Evolutionary conservation across 2,888 invertebrate genomes (phyloP), one percentile per base, ranked within the genome.

Genomic region (Eilema depressum): DNA sequence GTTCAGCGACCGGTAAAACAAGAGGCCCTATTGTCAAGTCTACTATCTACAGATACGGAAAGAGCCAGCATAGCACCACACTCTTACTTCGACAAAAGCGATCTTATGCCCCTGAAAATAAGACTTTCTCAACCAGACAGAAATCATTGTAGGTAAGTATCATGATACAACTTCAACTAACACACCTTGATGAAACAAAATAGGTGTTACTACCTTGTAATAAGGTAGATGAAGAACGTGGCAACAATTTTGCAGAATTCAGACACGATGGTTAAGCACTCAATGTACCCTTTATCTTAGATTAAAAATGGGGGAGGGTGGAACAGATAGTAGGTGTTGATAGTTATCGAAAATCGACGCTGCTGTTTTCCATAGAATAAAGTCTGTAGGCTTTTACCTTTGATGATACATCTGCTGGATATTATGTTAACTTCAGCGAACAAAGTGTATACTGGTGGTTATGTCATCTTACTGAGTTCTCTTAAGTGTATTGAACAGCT

Each of bases 281-380:
- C 93, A 92, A 94, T 93, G 92, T 91, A 92, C 90, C 91, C 92
- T 94, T 94, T 94, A 94, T 94, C 93, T 94, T 87, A 93, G 94
- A 94, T 94, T 93, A 94, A 93, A 93, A 94, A 93, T 86, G 86
- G 90, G 89, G 85, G 83, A 75, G 85, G 85, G 86, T 84, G 82
- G 80, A 80, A 84, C 77, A 79, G 80, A 63, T 68, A 79, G 67
- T 71, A 79, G 83, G 83, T 82, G 76, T 79, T 78, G 81, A 81
- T 79, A 77, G 79, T 78, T 82, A 82, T 82, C 82, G 83, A 81
- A 83, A 84, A 83, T 84, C 79, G 74, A 78, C 79, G 76, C 74
- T 74, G 75, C 73, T 74, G 62, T 72, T 71, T 61, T 68, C 69
- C 68, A 68, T 61, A 73, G 72, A 71, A 75, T 77, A 66, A 64